These are phyloP conservation scores for Aegithalos caudatus DNA, from an alignment of 2,113 vertebrate genomes.

Conservation along the genomic window DNA sequence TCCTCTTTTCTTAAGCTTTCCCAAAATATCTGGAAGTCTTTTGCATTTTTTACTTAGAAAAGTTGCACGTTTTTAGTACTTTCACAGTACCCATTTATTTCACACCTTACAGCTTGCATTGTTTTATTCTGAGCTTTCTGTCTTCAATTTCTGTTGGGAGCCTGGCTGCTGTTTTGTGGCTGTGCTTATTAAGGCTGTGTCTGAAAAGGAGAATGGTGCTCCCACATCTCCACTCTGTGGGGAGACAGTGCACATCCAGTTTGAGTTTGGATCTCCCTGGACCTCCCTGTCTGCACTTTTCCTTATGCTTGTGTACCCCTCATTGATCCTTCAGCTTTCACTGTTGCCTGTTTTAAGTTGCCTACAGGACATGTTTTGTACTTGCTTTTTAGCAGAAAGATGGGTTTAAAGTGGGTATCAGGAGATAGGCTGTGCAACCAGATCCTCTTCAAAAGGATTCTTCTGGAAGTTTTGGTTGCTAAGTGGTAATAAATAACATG, in stretches of 20 bases:
- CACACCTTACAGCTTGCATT: neutral
- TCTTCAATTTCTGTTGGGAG: neutral
- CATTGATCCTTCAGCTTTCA: neutral
- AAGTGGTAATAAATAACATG: neutral
- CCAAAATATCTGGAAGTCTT: neutral
- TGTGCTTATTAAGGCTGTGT: neutral
- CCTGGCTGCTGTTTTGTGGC: neutral
- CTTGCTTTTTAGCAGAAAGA: neutral
- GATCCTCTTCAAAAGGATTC: neutral
- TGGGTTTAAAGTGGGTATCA: neutral
- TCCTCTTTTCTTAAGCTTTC: neutral
- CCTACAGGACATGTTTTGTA: rapidly evolving
- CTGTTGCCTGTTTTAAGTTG: neutral
- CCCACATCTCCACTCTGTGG: neutral
- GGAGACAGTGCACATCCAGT: neutral
- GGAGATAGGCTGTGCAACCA: neutral
- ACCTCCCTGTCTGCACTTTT: neutral
- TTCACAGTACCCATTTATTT: neutral
- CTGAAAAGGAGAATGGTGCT: neutral
- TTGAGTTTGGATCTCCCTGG: neutral
- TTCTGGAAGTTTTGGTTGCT: neutral
- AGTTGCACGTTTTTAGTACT: neutral
- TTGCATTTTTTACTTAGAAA: neutral
- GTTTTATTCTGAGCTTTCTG: neutral
- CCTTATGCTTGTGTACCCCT: neutral